These are phyloP conservation scores for Lasioglossum pauxillum DNA, from an alignment of 2,888 invertebrate species.

Conservation along the genomic window DNA sequence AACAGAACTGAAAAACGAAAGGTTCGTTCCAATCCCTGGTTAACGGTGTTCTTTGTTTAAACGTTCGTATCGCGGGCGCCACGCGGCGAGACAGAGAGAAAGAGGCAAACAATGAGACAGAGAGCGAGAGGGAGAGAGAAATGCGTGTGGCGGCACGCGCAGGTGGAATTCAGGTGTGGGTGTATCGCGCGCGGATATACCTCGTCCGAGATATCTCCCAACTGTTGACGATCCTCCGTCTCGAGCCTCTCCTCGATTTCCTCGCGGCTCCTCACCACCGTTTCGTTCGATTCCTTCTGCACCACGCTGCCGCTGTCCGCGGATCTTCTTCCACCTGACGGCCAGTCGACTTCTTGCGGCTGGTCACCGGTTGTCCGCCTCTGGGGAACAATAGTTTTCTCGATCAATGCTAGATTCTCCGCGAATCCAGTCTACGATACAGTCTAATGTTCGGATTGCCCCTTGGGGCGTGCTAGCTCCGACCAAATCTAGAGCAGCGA, in stretches of 20 bases:
- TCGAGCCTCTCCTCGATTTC: slow-evolving; percentile 93
- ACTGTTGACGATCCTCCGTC: slow-evolving; percentile 93
- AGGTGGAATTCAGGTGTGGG: slow-evolving; percentile 72
- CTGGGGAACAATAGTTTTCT: slow-evolving; percentile 78
- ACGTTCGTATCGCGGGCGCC: background rate
- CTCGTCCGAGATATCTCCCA: slow-evolving; percentile 94
- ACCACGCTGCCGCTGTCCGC: slow-evolving; percentile 89
- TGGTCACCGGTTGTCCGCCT: slow-evolving; percentile 85
- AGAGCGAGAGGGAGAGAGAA: background rate
- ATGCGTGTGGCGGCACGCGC: slow-evolving; percentile 58
- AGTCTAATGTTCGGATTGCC: background rate
- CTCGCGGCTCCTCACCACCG: slow-evolving; percentile 92
- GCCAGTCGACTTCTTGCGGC: slow-evolving; percentile 79
- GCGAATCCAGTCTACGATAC: background rate
- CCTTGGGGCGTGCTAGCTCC: background rate
- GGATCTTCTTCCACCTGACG: slow-evolving; percentile 66
- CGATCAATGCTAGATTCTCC: background rate
- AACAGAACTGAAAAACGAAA: too few species aligned
- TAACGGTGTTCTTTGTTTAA: background rate
- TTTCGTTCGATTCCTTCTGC: slow-evolving; percentile 91
- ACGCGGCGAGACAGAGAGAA: background rate
- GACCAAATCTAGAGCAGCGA: background rate
- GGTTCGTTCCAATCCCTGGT: background rate
- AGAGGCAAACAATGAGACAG: slow-evolving; percentile 35
- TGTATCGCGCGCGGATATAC: slow-evolving; percentile 84